Evolutionary conservation across 2,113 vertebrate species (phyloP), one percentile per base, ranked within the genome.

Genomic region (Cephalopholis sonnerati): DNA sequence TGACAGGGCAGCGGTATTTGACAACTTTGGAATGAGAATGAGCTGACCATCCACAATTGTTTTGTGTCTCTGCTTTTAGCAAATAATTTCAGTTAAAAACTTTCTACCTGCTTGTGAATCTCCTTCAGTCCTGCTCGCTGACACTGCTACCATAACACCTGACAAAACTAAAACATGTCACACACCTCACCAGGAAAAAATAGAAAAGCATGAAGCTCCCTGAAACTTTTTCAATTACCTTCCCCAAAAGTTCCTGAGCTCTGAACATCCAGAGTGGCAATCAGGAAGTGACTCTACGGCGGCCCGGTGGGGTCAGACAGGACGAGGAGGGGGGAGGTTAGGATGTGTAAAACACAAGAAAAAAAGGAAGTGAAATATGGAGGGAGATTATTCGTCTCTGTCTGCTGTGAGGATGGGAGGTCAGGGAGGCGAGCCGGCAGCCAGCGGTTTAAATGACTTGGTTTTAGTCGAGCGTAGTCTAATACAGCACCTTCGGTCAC

Each of bases 401-500:
- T 82, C 67, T 77, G 81, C 77, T 7, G 81, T 1, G 67, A 74
- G 79, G 81, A 79, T 4, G 68, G 59, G 83, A 83, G 87, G 91
- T 90, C 89, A 89, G 71, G 41, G 79, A 87, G 89, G 81, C 65
- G 62, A 82, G 74, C 71, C 25, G 68, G 80, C 84, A 81, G 86
- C 84, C 79, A 27, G 84, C 79, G 67, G 58, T 89, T 90, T 89
- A 91, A 92, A 94, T 91, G 93, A 92, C 87, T 93, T 41, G 84
- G 83, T 87, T 86, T 84, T 74, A 87, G 79, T 83, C 20, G 84
- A 78, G 81, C 84, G 71, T 71, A 58, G 87, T 91, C 89, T 85
- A 86, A 91, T 92, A 75, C 84, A 15, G 70, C 82, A 82, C 82
- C 86, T 87, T 25, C 80, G 17, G 71, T 86, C 87, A 89, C 88